Percentiles rank a stretch among this genome's conserved stretches.
Evolutionary conservation across 2,797 vertebrate genomes (phyloP).

Genomic region (Squalus acanthias): DNA sequence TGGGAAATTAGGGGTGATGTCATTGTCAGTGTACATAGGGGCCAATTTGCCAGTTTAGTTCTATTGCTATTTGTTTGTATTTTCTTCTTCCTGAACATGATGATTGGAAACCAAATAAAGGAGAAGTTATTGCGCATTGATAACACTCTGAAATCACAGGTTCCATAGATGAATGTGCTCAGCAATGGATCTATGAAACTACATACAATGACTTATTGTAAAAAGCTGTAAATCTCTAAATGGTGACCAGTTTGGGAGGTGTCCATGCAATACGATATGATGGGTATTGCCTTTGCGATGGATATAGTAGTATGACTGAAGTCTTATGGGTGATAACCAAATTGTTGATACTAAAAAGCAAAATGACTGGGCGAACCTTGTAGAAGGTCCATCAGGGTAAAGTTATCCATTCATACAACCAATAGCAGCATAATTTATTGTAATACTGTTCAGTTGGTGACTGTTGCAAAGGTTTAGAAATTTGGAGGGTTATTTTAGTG

Average conservation of each 20-base stretch:
- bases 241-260: neutral
- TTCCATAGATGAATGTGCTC: neutral
- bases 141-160: neutral
- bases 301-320: no score
- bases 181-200: neutral
- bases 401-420: no score
- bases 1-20: neutral
- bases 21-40: neutral
- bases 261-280: neutral
- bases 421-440: no score
- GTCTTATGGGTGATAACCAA: no score
- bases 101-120: neutral
- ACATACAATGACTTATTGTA: neutral
- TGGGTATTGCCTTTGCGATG: neutral
- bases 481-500: no score
- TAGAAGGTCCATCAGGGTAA: no score
- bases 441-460: no score
- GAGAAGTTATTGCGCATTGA: neutral
- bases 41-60: neutral
- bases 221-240: neutral
- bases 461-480: no score
- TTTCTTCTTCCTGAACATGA: neutral
- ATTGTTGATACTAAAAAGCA: no score
- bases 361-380: no score
- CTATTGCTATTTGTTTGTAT: neutral